Conservation (phyloP, 1,140 invertebrate species). For the Cherax quadricarinatus region DNA sequence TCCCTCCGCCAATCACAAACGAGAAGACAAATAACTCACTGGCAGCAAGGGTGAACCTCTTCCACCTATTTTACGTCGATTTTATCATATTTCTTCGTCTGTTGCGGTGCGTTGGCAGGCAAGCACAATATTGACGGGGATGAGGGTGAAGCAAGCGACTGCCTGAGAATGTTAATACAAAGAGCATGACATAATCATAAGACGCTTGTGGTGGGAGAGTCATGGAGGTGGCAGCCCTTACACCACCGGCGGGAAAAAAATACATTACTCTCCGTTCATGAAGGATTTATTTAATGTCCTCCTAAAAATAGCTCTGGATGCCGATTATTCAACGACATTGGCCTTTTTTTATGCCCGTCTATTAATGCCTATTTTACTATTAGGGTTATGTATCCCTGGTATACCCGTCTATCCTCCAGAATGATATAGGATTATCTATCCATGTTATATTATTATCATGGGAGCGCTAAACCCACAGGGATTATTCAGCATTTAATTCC, state of each 20-base stretch:
- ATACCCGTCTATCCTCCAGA: too few species aligned
- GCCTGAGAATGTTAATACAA: conserved; percentile 13
- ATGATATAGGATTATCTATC: too few species aligned
- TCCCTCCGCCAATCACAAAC: conserved; percentile 8
- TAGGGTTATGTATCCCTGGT: too few species aligned
- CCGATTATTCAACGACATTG: neutral
- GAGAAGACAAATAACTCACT: neutral
- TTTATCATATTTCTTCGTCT: conserved; percentile 5
- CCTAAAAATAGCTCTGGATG: neutral
- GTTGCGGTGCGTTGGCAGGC: neutral
- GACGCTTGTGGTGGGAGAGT: neutral
- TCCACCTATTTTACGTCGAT: neutral
- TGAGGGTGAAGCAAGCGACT: neutral
- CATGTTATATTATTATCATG: too few species aligned
- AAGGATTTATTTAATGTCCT: neutral
- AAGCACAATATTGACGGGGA: conserved; percentile 19
- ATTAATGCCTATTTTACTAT: neutral
- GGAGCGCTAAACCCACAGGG: too few species aligned
- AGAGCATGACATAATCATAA: neutral
- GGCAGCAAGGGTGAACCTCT: neutral
- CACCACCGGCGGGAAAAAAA: neutral
- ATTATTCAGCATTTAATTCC: too few species aligned
- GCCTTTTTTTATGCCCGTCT: neutral
- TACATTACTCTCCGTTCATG: neutral
- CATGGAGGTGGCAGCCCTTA: neutral